Evolutionary conservation across 2,888 invertebrate genomes (phyloP).

Genomic region (Acronicta aceris): DNA sequence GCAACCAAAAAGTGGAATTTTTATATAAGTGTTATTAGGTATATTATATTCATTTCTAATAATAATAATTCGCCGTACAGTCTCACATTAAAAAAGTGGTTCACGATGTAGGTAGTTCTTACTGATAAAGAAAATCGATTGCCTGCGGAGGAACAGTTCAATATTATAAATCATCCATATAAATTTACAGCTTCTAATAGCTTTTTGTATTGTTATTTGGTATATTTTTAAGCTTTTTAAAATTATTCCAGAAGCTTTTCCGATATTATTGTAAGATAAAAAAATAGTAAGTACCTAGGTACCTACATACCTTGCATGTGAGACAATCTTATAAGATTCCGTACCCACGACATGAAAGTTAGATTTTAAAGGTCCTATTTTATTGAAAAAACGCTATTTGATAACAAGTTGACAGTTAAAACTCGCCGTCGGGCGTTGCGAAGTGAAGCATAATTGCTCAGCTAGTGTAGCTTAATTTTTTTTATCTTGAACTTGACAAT

Average conservation of each 20-base stretch:
- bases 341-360: neutral
- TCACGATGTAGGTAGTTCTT: neutral
- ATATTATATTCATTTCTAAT: too few species aligned
- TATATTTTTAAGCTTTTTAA: neutral
- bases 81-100: too few species aligned
- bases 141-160: neutral
- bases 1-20: neutral
- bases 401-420: conserved; percentile 18
- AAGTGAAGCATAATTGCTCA: conserved; percentile 29
- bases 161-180: neutral
- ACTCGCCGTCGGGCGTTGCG: conserved; percentile 55
- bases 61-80: too few species aligned
- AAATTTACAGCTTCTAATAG: neutral
- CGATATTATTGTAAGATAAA: neutral
- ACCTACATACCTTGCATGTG: conserved; percentile 4
- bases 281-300: neutral
- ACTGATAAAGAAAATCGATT: neutral
- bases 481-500: conserved; percentile 3
- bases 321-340: neutral
- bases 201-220: neutral
- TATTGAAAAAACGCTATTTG: conserved; percentile 1
- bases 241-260: neutral
- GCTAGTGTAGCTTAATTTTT: conserved; percentile 3
- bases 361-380: neutral
- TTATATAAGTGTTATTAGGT: neutral